Evolutionary conservation across 1,140 invertebrate species (phyloP), one percentile per base, ranked within the genome.

Genomic region (Acyrthosiphon pisum): DNA sequence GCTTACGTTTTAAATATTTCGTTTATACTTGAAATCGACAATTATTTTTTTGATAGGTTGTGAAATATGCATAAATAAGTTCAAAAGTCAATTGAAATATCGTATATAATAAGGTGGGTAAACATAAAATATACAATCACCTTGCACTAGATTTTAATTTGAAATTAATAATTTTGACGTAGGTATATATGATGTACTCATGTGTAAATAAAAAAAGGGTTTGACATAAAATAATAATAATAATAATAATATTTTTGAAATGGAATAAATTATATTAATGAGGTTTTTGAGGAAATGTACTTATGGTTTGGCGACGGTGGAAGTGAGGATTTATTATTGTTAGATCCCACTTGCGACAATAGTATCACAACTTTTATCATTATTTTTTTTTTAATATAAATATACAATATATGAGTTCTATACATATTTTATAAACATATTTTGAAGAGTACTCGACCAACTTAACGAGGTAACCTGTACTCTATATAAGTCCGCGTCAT

Each of bases 361-460:
- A 89, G n/a, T 46, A 44, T 89, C 48, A 37, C 46, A 53, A 53
- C 48, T 89, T 89, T 53, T 88, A 87, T 87, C 44, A 30, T 87
- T 46, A n/a, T n/a, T 46, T 46, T 84, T 84, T 84, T 26, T 84
- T 84, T 44, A 23, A 44, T 41, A 46, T 30, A 46, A 87, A 30
- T 48, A 46, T 87, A 86, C n/a, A 23, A 83, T 84, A 26, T 41
- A 41, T 26, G 22, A 20, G 86, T 50, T 50, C 2, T 86, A n/a
- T 35, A 48, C 18, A 89, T 14, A 44, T 86, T 44, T 11, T 86
- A 86, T 30, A 86, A 46, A 37, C 35, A n/a, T 11, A 56, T 56
- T 89, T 35, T 89, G 41, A 89, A 56, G 50, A 56, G 88, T 56
- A n/a, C 50, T 56, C 35, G 48, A 89, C 88, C 35, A 22, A 89